Percentiles rank a stretch among this genome's conserved stretches.
Conservation (phyloP, 2,113 vertebrate species). For the Plectropomus leopardus region DNA sequence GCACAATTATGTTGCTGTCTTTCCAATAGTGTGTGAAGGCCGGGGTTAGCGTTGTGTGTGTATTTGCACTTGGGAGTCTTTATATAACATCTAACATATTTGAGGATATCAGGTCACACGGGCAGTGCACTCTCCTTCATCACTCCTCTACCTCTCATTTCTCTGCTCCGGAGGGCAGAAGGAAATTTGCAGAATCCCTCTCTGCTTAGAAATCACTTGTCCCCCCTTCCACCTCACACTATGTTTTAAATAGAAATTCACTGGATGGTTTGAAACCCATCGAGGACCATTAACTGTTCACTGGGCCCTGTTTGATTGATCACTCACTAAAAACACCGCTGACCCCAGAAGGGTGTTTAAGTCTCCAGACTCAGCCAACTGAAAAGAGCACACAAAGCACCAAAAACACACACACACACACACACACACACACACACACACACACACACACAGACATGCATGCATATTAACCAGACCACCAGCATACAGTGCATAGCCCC, state of each 20-base stretch:
- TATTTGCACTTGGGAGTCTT: constrained; percentile 12
- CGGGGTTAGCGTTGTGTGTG: neutral
- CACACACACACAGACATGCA: constrained; percentile 27
- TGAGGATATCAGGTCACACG: constrained; percentile 2
- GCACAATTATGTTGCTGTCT: constrained; percentile 5
- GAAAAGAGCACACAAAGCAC: constrained; percentile 60
- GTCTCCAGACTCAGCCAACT: constrained; percentile 29
- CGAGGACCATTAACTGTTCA: constrained; percentile 55
- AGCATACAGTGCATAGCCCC: constrained; percentile 53
- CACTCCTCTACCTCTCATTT: neutral
- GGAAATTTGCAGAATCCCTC: constrained; percentile 2
- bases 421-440: constrained; percentile 38
- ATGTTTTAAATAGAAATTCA: constrained; percentile 48
- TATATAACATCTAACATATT: neutral
- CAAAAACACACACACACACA: constrained; percentile 42
- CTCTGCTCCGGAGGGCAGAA: neutral
- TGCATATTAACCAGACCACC: constrained; percentile 69
- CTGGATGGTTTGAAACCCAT: constrained; percentile 54
- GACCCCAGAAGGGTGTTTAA: constrained; percentile 58
- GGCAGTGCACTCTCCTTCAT: neutral
- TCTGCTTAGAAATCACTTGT: constrained; percentile 41
- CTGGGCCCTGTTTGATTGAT: constrained; percentile 68
- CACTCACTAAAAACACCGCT: constrained; percentile 55
- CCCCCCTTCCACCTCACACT: constrained; percentile 4
- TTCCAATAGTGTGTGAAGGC: neutral